phyloP scores from a whole-genome alignment of 2,888 invertebrate species.

The Xestobium rufovillosum region DNA sequence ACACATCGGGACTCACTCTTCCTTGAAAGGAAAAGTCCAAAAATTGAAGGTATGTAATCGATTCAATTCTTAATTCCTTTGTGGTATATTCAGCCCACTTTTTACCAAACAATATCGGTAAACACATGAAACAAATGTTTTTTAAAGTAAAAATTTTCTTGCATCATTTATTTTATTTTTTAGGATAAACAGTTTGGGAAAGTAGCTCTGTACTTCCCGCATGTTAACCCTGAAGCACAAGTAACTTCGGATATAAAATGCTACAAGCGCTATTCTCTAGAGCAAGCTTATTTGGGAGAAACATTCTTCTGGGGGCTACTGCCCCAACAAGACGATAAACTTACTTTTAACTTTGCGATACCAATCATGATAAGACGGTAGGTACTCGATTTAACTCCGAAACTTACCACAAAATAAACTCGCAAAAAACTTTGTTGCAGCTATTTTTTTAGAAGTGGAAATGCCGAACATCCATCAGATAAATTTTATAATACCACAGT shows the following conservation, averaged over 20 bases:
- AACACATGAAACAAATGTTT: too few species aligned
- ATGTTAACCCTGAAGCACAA: conserved; percentile 65
- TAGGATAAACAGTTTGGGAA: conserved; percentile 87
- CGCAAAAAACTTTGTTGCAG: conserved; percentile 51
- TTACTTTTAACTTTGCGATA: conserved; percentile 70
- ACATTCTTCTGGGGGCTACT: conserved; percentile 87
- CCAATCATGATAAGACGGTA: conserved; percentile 65
- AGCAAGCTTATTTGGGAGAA: conserved; percentile 77
- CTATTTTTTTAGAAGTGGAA: conserved; percentile 80
- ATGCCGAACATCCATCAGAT: conserved; percentile 82
- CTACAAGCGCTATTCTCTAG: conserved; percentile 71
- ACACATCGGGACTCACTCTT: conserved; percentile 92
- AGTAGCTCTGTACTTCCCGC: conserved; percentile 68
- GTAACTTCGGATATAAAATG: conserved; percentile 68
- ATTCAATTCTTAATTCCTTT: too few species aligned
- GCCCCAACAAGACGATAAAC: conserved; percentile 73
- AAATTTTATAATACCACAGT: conserved; percentile 80
- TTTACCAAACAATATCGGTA: too few species aligned
- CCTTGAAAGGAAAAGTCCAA: conserved; percentile 92
- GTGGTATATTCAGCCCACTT: too few species aligned
- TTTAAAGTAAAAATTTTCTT: too few species aligned
- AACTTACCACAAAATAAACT: not conserved
- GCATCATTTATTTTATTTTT: too few species aligned
- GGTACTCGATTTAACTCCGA: too few species aligned
- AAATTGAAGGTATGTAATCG: conserved; percentile 70